Base-by-base conservation (phyloP, 2,797 vertebrate species). In the Sebastes steindachneri region DNA sequence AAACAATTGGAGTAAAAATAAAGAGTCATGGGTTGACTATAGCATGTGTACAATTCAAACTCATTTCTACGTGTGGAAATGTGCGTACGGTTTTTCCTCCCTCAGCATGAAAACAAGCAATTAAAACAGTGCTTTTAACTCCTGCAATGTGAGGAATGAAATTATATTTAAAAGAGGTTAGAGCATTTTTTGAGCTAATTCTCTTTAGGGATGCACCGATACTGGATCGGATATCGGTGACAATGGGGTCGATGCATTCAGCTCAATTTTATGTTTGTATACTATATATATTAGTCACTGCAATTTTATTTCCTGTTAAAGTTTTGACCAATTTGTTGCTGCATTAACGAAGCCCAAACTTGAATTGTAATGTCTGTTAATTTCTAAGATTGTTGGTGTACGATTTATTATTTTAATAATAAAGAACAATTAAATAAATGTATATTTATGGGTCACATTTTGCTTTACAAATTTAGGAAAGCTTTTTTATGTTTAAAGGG, bases 1-100 rank as follows among this genome's bases (percentile, higher is more conserved):
- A 82, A 89, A 86, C 83, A 88, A 86, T 75, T n/a, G 73, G 63
- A 86, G 73, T 21, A 48, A 29, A 72, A 21, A 72, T 14, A 71
- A 19, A 68, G 64, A 28, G 28, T 54, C 72, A 35, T 10, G 67
- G 68, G 41, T 58, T 64, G 29, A 77, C 35, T 28, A 60, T 59
- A 57, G 29, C 41, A 57, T 67, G 48, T 37, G 28, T 33, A 71
- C 51, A 67, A 71, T 73, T 83, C 37, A 80, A 82, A 80, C 73
- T 74, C 15, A 79, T 72, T 66, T 88, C 72, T 79, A 59, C 66
- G 15, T 21, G 31, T 73, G 31, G 58, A 87, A 88, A 83, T 62
- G 59, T 51, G 9, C 3, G 1, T 9, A 17, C 17, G 9, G 1
- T 11, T 67, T 80, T 77, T 54, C 51, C 51, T 69, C 35, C 37